Evolutionary conservation across 92 coral and sea anemone species (phyloP).

Genomic region (Umimayanthus kanabou): DNA sequence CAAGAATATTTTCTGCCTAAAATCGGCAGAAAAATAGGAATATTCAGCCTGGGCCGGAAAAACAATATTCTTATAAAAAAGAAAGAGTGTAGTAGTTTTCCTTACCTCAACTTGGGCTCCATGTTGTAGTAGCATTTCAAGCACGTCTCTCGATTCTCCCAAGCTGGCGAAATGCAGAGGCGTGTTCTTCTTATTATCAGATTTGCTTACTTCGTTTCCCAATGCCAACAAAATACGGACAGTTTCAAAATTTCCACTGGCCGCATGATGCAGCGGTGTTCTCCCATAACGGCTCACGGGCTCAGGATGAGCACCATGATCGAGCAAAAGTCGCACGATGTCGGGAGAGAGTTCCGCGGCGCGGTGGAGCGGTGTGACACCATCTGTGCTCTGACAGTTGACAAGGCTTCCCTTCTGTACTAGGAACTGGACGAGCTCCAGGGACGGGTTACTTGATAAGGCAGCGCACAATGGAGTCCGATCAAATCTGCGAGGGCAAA

Average conservation of each 20-base stretch:
- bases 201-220: conserved; percentile 16
- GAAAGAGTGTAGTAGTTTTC: too few species aligned
- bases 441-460: conserved; percentile 1
- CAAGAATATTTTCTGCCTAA: too few species aligned
- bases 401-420: conserved; percentile 9
- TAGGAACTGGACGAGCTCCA: conserved; percentile 30
- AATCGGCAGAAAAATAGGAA: too few species aligned
- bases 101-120: conserved; percentile 27
- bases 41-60: too few species aligned
- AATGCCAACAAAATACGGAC: conserved; percentile 6
- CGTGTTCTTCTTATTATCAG: conserved; percentile 19
- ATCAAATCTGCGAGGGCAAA: conserved; percentile 6
- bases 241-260: background rate
- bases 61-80: too few species aligned
- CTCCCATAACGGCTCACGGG: conserved; percentile 25
- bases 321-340: conserved; percentile 8
- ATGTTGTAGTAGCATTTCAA: background rate
- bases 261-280: conserved; percentile 40
- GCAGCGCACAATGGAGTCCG: conserved; percentile 14
- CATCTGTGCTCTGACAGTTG: conserved; percentile 6
- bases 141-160: background rate
- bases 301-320: conserved; percentile 13
- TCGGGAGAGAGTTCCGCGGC: conserved; percentile 29
- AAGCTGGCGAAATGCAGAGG: conserved; percentile 29
- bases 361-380: conserved; percentile 14